These are phyloP conservation scores for Ahaetulla prasina DNA, from an alignment of 2,113 vertebrate genomes.

Conservation along the genomic window DNA sequence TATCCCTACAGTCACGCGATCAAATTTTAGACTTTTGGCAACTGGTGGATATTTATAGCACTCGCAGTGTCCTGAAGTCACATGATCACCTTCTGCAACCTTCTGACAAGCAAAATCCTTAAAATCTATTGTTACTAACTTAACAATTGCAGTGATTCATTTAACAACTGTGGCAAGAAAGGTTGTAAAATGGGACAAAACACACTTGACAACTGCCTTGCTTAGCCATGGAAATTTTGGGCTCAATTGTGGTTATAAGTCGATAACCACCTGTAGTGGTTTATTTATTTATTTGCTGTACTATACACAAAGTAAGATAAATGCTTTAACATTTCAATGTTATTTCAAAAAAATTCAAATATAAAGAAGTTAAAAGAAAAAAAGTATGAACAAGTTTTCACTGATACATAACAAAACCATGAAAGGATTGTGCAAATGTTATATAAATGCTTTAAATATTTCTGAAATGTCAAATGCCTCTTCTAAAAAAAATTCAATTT, in stretches of 20 bases:
- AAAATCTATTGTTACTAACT: not conserved
- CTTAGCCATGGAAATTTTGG: not conserved
- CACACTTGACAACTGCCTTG: not conserved
- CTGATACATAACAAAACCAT: not conserved
- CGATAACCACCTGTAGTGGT: not conserved
- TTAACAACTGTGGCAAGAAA: not conserved
- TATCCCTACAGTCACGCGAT: not conserved
- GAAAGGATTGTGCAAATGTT: not conserved
- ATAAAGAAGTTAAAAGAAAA: not conserved
- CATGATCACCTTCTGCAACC: not conserved
- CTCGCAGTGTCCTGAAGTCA: not conserved
- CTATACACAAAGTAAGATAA: not conserved
- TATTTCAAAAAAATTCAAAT: not conserved
- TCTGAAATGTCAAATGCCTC: conserved; percentile 8
- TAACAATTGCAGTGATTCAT: not conserved
- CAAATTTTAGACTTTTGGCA: not conserved
- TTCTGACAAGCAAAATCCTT: not conserved
- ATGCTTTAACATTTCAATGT: not conserved
- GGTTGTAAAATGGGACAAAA: not conserved
- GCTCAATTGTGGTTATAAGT: not conserved
- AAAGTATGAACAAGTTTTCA: not conserved
- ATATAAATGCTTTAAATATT: not conserved
- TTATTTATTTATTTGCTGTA: conserved; percentile 14
- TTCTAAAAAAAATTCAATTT: not conserved
- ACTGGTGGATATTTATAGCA: not conserved